These are phyloP conservation scores for Erythrolamprus reginae DNA, from an alignment of 2,113 vertebrate species.

Conservation along the genomic window DNA sequence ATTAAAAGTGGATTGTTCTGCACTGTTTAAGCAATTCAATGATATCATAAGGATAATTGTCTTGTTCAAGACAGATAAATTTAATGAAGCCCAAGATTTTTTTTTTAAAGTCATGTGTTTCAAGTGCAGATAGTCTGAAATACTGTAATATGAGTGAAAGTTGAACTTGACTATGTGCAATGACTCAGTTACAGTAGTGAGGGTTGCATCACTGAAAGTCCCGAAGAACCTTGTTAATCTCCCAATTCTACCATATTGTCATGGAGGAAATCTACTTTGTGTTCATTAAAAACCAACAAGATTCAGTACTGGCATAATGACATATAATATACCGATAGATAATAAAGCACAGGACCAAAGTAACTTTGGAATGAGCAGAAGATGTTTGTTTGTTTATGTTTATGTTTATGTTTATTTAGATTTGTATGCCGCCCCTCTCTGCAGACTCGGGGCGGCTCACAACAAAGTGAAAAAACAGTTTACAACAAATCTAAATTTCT, in stretches of 20 bases:
- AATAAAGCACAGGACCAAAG: background rate
- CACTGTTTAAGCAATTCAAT: background rate
- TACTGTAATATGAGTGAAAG: background rate
- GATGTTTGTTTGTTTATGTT: no score
- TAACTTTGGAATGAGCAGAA: slow-evolving; percentile 12
- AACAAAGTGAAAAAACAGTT: no score
- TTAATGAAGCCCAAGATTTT: background rate
- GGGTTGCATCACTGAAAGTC: background rate
- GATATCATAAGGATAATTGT: background rate
- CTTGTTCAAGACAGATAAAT: background rate
- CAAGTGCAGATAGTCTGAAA: background rate
- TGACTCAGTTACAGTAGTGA: background rate
- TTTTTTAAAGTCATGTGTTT: background rate
- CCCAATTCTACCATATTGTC: background rate
- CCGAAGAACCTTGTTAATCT: background rate
- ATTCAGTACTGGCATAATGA: background rate
- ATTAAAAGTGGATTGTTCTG: background rate
- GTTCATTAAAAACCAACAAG: background rate
- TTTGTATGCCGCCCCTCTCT: no score
- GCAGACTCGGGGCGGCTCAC: no score
- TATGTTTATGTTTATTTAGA: no score
- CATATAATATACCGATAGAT: background rate
- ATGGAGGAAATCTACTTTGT: background rate
- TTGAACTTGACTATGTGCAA: background rate
- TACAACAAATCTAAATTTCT: no score